Conservation (phyloP, 2,113 vertebrate species). For the Actinemys pallida region DNA sequence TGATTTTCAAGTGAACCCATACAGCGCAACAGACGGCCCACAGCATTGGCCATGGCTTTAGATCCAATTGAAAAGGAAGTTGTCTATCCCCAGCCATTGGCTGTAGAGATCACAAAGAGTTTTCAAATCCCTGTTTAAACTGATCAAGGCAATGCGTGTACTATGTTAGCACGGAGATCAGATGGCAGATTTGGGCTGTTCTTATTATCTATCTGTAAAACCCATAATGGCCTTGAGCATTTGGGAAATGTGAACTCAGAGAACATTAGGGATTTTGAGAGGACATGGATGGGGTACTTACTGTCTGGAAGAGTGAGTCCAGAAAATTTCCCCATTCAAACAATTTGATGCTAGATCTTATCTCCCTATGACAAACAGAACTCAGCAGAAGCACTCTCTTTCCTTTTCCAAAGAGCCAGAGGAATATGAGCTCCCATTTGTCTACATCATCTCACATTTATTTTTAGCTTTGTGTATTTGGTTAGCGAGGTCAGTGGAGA, state of each 20-base stretch:
- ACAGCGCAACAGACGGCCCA: neutral
- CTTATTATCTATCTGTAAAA: constrained; percentile 72
- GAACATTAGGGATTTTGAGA: constrained; percentile 72
- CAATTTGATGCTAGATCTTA: constrained; percentile 71
- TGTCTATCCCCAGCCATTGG: constrained; percentile 44
- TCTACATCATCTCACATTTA: constrained; percentile 70
- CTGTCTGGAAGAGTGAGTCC: constrained; percentile 68
- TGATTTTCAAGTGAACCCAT: constrained; percentile 11
- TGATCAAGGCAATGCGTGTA: constrained; percentile 60
- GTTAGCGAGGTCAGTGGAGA: constrained; percentile 71
- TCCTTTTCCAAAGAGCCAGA: constrained; percentile 52
- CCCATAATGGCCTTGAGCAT: constrained; percentile 62
- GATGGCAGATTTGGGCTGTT: constrained; percentile 65
- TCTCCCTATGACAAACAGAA: constrained; percentile 66
- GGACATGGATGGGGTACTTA: constrained; percentile 56
- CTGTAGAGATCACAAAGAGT: constrained; percentile 59
- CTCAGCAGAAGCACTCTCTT: constrained; percentile 51
- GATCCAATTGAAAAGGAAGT: constrained; percentile 3
- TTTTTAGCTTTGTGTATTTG: constrained; percentile 76
- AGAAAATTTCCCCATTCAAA: constrained; percentile 53
- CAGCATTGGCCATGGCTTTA: neutral
- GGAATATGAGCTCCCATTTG: constrained; percentile 62
- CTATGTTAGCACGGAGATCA: constrained; percentile 76
- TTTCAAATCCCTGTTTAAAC: constrained; percentile 48
- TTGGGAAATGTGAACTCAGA: constrained; percentile 68